Evolutionary conservation across 2,888 invertebrate genomes (phyloP).

Genomic region (Scotopteryx bipunctaria): DNA sequence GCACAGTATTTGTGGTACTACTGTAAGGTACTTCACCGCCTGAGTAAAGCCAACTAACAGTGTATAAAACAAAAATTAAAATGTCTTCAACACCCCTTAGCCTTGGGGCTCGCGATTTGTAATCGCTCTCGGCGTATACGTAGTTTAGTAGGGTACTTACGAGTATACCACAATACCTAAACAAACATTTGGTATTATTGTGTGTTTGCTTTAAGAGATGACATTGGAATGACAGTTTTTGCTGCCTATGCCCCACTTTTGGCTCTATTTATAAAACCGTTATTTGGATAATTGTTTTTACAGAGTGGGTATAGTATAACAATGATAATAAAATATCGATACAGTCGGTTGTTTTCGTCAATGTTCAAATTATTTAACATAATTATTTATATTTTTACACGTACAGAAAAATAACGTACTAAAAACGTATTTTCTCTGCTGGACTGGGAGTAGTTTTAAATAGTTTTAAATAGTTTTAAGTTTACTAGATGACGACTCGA

Average conservation of each 20-base stretch:
- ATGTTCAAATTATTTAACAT: too few relatives aligned
- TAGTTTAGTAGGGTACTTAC: slow-evolving; percentile 39
- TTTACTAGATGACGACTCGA: too few relatives aligned
- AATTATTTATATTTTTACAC: too few relatives aligned
- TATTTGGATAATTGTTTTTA: neutral
- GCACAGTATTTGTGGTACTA: too few relatives aligned
- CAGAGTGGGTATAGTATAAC: too few relatives aligned
- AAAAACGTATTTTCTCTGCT: too few relatives aligned
- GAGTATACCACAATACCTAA: slow-evolving; percentile 61
- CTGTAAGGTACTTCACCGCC: too few relatives aligned
- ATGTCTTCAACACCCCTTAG: slow-evolving; percentile 43
- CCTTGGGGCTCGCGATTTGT: slow-evolving; percentile 64
- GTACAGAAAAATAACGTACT: too few relatives aligned
- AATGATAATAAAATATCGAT: too few relatives aligned
- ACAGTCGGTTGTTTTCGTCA: too few relatives aligned
- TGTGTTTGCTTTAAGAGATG: slow-evolving; percentile 54
- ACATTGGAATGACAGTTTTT: slow-evolving; percentile 33
- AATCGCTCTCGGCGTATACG: slow-evolving; percentile 27
- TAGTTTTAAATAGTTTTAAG: too few relatives aligned
- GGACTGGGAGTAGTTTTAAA: too few relatives aligned
- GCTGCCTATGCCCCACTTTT: slow-evolving; percentile 25
- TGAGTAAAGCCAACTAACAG: neutral
- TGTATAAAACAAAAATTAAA: slow-evolving; percentile 53
- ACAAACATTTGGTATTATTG: slow-evolving; percentile 63
- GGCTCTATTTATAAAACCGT: slow-evolving; percentile 7